Evolutionary conservation across 64 coral and sea anemone species (phyloP).

Genomic region (Montipora sp.): DNA sequence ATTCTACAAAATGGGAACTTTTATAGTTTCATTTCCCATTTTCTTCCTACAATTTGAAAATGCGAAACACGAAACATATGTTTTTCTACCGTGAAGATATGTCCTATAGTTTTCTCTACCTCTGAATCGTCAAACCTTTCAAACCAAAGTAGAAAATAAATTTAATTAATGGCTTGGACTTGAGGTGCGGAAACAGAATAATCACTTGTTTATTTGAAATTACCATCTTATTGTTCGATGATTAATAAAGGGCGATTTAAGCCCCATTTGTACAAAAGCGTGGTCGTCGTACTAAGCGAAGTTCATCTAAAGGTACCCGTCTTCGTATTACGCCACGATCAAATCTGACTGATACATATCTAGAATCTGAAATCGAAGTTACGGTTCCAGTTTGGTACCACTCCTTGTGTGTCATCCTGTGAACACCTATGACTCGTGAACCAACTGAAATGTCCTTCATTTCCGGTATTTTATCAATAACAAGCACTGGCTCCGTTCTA

Average conservation of each 20-base stretch:
- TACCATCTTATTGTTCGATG: background rate
- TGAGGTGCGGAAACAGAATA: background rate
- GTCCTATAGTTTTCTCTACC: no score
- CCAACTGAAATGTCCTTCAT: background rate
- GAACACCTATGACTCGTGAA: conserved; percentile 22
- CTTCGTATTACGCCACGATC: background rate
- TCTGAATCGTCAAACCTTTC: no score
- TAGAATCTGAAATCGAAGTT: no score
- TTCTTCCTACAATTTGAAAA: no score
- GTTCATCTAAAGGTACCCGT: background rate
- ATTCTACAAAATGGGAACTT: no score
- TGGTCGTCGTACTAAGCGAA: background rate
- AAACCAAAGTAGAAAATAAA: no score
- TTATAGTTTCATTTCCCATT: no score
- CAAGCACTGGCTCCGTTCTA: background rate
- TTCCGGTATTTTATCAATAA: background rate
- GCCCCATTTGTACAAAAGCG: background rate
- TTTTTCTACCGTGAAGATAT: no score
- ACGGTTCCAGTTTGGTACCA: conserved; percentile 15
- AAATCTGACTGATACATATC: background rate
- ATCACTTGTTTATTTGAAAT: background rate
- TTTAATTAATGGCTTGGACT: background rate
- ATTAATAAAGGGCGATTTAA: background rate
- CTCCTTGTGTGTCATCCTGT: background rate
- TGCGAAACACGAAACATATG: no score